phyloP scores from a whole-genome alignment of 2,113 vertebrate genomes.

The Terrapene triunguis region DNA sequence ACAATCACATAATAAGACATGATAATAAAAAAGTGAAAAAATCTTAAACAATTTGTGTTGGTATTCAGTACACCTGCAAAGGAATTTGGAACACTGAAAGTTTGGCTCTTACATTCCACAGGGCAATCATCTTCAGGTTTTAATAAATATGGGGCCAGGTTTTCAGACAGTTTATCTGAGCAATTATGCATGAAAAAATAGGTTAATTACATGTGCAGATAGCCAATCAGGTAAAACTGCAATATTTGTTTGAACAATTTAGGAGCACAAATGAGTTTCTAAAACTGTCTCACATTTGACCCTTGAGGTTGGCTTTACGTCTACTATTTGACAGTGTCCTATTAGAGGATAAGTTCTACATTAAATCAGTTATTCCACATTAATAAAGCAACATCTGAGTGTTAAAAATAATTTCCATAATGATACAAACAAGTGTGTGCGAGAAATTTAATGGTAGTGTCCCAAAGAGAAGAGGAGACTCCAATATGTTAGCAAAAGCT shows the following conservation, averaged over 20 bases:
- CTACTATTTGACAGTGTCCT: neutral
- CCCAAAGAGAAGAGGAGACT: conserved; percentile 54
- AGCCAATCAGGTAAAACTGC: neutral
- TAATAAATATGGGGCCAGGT: neutral
- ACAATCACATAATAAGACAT: neutral
- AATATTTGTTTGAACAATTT: neutral
- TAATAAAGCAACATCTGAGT: neutral
- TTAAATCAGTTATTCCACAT: neutral
- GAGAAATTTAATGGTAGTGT: conserved; percentile 29
- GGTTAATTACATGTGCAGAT: neutral
- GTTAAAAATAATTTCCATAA: neutral
- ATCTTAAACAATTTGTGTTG: neutral
- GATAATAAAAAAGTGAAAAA: neutral
- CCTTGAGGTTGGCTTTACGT: neutral
- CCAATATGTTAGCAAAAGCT: conserved; percentile 64
- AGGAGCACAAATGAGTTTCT: neutral
- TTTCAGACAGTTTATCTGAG: neutral
- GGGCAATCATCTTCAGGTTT: neutral
- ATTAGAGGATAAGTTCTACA: neutral
- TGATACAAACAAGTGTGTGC: conserved; percentile 12
- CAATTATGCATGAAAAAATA: neutral
- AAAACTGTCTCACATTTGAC: neutral
- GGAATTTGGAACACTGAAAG: neutral
- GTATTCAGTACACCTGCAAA: conserved; percentile 13
- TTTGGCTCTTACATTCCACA: neutral